Evolutionary conservation across 2,113 vertebrate genomes (phyloP).

Genomic region (Phoxinus phoxinus): DNA sequence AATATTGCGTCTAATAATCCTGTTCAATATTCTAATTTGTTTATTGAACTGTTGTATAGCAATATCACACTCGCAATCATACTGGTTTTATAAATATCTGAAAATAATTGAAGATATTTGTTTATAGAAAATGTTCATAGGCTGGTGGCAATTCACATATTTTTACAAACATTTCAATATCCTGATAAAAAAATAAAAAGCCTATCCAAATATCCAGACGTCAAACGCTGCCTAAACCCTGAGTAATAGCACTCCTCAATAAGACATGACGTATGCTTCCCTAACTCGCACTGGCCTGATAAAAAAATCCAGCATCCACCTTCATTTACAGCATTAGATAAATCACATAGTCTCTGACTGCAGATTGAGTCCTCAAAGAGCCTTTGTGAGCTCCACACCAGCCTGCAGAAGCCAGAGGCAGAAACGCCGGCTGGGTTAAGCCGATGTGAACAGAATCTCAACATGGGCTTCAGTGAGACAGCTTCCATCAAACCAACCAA

Average conservation of each 20-base stretch:
- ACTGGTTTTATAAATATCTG: neutral
- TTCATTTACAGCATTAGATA: slow-evolving; percentile 65
- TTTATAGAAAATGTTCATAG: neutral
- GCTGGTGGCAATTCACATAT: neutral
- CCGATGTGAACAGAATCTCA: slow-evolving; percentile 34
- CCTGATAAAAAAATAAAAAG: neutral
- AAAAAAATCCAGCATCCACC: slow-evolving; percentile 49
- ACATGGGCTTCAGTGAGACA: slow-evolving; percentile 12
- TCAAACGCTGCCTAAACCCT: slow-evolving; percentile 2
- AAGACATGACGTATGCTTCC: slow-evolving; percentile 23
- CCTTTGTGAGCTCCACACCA: slow-evolving; percentile 49
- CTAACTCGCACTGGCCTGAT: slow-evolving; percentile 43
- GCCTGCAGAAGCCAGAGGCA: slow-evolving; percentile 38
- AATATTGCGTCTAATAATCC: neutral
- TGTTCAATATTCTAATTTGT: neutral
- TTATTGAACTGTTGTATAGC: neutral
- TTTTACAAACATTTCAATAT: neutral
- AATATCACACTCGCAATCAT: neutral
- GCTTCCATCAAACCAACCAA: slow-evolving; percentile 30
- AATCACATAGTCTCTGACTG: slow-evolving; percentile 64
- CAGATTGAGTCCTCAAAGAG: slow-evolving; percentile 67
- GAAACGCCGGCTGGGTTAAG: slow-evolving; percentile 9
- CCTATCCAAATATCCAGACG: slow-evolving; percentile 8
- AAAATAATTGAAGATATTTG: neutral
- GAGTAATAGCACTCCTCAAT: neutral